These are phyloP conservation scores for Cryptoblepharus egeriae DNA, from an alignment of 2,797 vertebrate species.

Conservation along the genomic window DNA sequence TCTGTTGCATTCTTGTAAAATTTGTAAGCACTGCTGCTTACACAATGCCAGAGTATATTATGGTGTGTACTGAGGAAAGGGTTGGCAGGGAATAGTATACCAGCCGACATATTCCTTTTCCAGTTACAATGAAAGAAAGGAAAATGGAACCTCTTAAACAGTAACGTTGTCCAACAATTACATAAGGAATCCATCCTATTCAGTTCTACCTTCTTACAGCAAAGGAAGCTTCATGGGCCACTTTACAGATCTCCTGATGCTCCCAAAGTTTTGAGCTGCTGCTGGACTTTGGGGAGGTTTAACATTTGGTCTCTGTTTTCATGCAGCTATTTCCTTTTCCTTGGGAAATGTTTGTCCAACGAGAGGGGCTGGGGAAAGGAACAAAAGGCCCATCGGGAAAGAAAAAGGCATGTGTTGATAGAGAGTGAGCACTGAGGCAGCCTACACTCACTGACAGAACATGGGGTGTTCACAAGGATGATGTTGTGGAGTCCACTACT, in stretches of 20 bases:
- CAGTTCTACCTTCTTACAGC: not conserved
- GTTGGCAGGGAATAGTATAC: not conserved
- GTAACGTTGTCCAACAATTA: not conserved
- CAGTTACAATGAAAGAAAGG: not conserved
- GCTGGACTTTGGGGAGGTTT: not conserved
- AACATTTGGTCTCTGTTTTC: conserved; percentile 1
- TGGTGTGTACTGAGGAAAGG: not conserved
- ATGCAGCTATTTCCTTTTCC: not conserved
- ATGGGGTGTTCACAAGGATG: conserved; percentile 87
- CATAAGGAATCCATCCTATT: not conserved
- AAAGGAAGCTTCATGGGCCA: not conserved
- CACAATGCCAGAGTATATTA: not conserved
- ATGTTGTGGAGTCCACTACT: conserved; percentile 96
- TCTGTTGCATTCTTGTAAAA: not conserved
- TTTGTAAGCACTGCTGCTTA: not conserved
- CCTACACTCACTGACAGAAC: conserved; percentile 14
- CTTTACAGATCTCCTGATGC: not conserved
- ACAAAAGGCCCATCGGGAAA: conserved; percentile 9
- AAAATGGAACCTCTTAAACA: not conserved
- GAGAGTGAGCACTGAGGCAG: conserved; percentile 15
- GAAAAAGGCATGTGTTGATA: conserved; percentile 28
- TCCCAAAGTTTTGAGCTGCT: not conserved
- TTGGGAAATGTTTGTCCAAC: not conserved
- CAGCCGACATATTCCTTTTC: not conserved
- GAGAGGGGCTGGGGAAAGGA: not conserved